Conservation (phyloP, 2,113 vertebrate species). For the Leptocoma aspasia region DNA sequence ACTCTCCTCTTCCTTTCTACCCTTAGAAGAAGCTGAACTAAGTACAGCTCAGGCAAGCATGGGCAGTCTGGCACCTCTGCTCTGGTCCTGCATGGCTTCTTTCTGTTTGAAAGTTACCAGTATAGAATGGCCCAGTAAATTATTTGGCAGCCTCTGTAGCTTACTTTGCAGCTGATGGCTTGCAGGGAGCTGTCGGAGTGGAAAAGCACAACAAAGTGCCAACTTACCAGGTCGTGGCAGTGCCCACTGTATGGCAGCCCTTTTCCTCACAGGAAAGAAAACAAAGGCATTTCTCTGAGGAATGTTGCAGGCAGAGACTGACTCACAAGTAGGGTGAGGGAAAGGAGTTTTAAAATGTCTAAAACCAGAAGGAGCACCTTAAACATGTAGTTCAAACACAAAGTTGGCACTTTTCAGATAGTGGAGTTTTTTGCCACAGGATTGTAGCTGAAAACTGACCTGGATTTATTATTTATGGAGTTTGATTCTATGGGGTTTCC, state of each 20-base stretch:
- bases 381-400: neutral
- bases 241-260: neutral
- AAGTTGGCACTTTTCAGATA: neutral
- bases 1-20: neutral
- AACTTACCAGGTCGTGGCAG: neutral
- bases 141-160: neutral
- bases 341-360: neutral
- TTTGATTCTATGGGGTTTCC: neutral
- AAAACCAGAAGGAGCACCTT: neutral
- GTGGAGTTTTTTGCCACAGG: neutral
- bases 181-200: neutral
- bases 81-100: neutral
- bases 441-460: neutral
- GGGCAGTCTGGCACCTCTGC: neutral
- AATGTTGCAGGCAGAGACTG: neutral
- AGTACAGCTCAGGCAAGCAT: neutral
- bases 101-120: neutral
- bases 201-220: neutral
- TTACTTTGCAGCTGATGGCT: slow-evolving; percentile 8
- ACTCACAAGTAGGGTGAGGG: neutral
- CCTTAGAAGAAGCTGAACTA: neutral
- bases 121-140: slow-evolving; percentile 14
- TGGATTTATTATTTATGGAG: neutral
- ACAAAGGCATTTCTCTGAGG: neutral
- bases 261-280: slow-evolving; percentile 12